These are phyloP conservation scores for Bellardia pandia DNA, from an alignment of 2,888 invertebrate species.

Conservation along the genomic window DNA sequence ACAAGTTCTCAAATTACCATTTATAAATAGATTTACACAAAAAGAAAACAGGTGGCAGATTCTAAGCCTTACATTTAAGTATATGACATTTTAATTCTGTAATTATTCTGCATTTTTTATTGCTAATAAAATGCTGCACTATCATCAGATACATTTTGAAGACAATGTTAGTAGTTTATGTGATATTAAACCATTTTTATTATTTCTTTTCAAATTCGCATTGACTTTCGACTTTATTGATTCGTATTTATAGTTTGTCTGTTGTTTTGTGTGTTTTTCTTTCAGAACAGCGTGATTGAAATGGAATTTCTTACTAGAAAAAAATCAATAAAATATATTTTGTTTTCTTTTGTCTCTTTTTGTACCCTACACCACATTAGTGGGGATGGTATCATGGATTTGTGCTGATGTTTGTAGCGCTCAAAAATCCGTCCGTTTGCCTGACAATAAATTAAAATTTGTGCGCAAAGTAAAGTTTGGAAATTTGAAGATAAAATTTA, in stretches of 20 bases:
- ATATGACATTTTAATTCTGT: too few species aligned
- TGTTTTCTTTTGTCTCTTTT: too few species aligned
- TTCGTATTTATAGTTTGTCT: neutral
- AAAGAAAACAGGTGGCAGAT: neutral
- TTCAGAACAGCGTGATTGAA: slow-evolving; percentile 12
- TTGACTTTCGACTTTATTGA: neutral
- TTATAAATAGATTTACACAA: slow-evolving; percentile 27
- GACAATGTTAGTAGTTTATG: neutral
- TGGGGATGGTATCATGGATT: too few species aligned
- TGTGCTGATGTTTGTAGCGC: too few species aligned
- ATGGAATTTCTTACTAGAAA: slow-evolving; percentile 1
- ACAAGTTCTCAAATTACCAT: neutral
- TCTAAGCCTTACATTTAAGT: neutral
- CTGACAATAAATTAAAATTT: too few species aligned
- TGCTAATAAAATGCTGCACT: slow-evolving; percentile 15
- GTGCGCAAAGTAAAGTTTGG: too few species aligned
- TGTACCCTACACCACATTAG: too few species aligned
- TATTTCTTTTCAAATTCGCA: slow-evolving; percentile 23
- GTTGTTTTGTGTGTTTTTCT: neutral
- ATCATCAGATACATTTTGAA: neutral
- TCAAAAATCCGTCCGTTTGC: too few species aligned
- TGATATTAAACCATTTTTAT: slow-evolving; percentile 28
- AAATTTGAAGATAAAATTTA: too few species aligned
- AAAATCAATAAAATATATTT: slow-evolving; percentile 38
- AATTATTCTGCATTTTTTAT: too few species aligned